A percentile compares a stretch with the other conserved stretches of the same genome.
These are phyloP conservation scores for Agapornis roseicollis DNA, from an alignment of 2,113 vertebrate genomes.

Conservation along the genomic window DNA sequence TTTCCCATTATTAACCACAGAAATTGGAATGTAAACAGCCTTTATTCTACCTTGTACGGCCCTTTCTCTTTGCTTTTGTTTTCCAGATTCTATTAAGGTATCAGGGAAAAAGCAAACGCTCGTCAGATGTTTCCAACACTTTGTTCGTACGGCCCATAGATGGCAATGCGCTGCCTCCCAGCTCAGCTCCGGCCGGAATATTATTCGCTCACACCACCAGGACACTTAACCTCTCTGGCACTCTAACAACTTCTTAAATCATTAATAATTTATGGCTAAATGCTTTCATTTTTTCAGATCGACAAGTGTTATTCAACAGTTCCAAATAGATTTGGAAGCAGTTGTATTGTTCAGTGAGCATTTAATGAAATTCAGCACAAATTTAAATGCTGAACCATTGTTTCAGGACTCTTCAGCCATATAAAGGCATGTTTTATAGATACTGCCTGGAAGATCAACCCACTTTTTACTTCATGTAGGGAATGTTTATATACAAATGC, in stretches of 20 bases:
- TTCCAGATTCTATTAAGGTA: background rate
- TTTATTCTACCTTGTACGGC: background rate
- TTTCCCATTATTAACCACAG: background rate
- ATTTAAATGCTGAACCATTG: conserved; percentile 31
- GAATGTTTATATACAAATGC: conserved; percentile 43
- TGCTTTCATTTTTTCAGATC: background rate
- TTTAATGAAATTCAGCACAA: background rate
- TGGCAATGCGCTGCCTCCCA: conserved; percentile 56
- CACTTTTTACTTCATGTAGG: conserved; percentile 21
- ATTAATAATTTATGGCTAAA: background rate
- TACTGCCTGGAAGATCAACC: background rate
- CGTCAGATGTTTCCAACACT: background rate
- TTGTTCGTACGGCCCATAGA: conserved; percentile 41
- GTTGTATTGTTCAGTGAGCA: background rate
- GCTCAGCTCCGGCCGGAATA: background rate
- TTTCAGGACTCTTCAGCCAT: conserved; percentile 22
- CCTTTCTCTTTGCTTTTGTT: background rate
- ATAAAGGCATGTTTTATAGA: conserved; percentile 66
- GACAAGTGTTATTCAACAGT: background rate
- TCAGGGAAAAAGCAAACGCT: background rate
- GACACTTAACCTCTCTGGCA: background rate
- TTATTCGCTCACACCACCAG: rapidly evolving
- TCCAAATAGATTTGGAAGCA: background rate
- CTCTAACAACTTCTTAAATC: background rate
- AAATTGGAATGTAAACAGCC: background rate